Evolutionary conservation across 2,888 invertebrate genomes (phyloP).

Genomic region (Hedychridium roseum): DNA sequence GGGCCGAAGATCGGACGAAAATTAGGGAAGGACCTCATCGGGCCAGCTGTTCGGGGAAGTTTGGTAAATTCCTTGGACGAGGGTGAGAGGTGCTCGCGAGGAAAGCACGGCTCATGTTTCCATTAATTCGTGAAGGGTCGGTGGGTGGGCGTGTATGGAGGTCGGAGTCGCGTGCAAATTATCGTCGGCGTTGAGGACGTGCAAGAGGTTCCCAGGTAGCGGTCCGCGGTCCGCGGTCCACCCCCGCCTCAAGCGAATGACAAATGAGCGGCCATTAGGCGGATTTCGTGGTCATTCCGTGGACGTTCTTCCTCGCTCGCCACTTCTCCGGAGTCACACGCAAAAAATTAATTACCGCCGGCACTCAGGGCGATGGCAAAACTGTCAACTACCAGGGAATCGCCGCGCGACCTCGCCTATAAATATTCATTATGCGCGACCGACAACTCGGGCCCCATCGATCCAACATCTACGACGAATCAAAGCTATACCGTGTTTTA

Average conservation of each 20-base stretch:
- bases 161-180: constrained; percentile 38
- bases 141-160: constrained; percentile 13
- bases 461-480: too few relatives aligned
- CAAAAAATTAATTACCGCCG: constrained; percentile 57
- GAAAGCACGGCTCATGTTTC: constrained; percentile 14
- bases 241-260: constrained; percentile 40
- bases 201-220: constrained; percentile 7
- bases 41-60: too few relatives aligned
- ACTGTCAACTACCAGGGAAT: too few relatives aligned
- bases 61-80: background rate
- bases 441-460: too few relatives aligned
- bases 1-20: background rate
- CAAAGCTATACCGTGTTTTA: too few relatives aligned
- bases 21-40: too few relatives aligned
- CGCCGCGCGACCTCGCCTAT: too few relatives aligned
- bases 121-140: constrained; percentile 22
- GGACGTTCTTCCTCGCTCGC: constrained; percentile 21
- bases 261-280: constrained; percentile 54
- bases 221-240: background rate
- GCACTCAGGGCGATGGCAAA: constrained; percentile 19
- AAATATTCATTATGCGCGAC: too few relatives aligned
- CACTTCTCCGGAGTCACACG: constrained; percentile 27
- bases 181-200: constrained; percentile 29
- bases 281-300: constrained; percentile 51
- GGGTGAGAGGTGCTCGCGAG: background rate